phyloP scores from a whole-genome alignment of 2,888 invertebrate species.

The Anagyrus pseudococci region DNA sequence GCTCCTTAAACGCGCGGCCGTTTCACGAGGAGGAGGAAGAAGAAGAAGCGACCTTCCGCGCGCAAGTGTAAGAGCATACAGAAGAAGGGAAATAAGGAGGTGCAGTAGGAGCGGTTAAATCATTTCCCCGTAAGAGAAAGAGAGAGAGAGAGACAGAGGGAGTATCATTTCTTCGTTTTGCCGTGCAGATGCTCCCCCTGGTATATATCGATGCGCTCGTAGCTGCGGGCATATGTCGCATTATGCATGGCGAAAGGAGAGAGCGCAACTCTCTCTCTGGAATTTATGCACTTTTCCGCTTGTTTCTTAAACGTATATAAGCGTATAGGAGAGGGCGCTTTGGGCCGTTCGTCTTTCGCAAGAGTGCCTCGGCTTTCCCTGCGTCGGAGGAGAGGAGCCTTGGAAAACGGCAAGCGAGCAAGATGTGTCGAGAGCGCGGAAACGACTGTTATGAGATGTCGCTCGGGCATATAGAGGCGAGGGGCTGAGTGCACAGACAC shows the following conservation, averaged over 20 bases:
- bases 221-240: constrained; percentile 24
- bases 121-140: constrained; percentile 3
- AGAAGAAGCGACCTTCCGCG: too few species aligned
- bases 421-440: too few species aligned
- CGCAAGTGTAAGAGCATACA: too few species aligned
- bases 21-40: too few species aligned
- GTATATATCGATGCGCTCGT: neutral
- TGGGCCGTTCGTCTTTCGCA: too few species aligned
- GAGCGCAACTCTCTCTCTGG: neutral
- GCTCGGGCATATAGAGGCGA: too few species aligned
- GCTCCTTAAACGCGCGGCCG: too few species aligned
- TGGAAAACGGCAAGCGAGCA: too few species aligned
- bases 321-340: constrained; percentile 1
- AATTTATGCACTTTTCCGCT: constrained; percentile 37
- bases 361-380: too few species aligned
- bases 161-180: constrained; percentile 22
- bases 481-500: too few species aligned
- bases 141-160: neutral
- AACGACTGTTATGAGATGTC: too few species aligned
- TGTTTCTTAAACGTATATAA: constrained; percentile 29
- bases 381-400: too few species aligned
- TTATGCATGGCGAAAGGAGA: constrained; percentile 23
- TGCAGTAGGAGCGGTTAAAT: constrained; percentile 11
- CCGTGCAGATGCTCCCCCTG: neutral
- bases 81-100: neutral